Percentiles rank a stretch among this genome's conserved stretches.
These are phyloP conservation scores for Vespertilio murinus DNA, from an alignment of 2,797 vertebrate species.

Conservation along the genomic window DNA sequence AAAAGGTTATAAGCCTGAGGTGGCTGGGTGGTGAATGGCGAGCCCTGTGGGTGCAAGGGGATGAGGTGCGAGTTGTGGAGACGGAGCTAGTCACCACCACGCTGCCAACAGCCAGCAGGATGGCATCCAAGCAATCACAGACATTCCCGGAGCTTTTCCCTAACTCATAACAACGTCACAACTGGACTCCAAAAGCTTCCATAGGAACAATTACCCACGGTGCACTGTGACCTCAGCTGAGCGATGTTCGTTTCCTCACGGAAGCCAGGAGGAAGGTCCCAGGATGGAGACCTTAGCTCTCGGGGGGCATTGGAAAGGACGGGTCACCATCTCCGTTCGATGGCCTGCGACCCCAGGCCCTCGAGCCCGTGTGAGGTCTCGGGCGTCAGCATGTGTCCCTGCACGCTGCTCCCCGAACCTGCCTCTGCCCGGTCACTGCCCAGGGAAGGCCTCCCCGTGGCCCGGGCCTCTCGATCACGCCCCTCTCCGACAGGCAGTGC, in stretches of 20 bases:
- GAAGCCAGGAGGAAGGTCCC: not conserved
- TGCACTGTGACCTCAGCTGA: not conserved
- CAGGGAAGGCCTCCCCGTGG: no score
- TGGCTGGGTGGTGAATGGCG: conserved; percentile 87
- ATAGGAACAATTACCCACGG: not conserved
- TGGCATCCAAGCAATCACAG: not conserved
- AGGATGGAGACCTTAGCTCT: no score
- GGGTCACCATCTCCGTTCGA: not conserved
- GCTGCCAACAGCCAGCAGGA: not conserved
- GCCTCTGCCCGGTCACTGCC: no score
- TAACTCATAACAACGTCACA: not conserved
- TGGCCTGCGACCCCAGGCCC: no score
- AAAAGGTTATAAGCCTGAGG: conserved; percentile 91
- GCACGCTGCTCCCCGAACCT: no score
- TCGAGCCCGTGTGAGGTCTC: not conserved
- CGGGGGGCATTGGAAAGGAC: no score
- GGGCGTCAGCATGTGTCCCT: rapidly evolving
- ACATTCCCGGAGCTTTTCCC: not conserved
- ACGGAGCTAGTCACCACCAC: no score
- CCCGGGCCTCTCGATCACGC: no score
- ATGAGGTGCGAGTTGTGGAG: not conserved
- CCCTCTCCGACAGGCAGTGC: no score
- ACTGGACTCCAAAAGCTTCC: not conserved
- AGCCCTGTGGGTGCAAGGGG: conserved; percentile 86
- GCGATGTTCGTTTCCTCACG: rapidly evolving